These are phyloP conservation scores for Pseudomyrmex gracilis DNA, from an alignment of 1,140 invertebrate genomes.

Conservation along the genomic window DNA sequence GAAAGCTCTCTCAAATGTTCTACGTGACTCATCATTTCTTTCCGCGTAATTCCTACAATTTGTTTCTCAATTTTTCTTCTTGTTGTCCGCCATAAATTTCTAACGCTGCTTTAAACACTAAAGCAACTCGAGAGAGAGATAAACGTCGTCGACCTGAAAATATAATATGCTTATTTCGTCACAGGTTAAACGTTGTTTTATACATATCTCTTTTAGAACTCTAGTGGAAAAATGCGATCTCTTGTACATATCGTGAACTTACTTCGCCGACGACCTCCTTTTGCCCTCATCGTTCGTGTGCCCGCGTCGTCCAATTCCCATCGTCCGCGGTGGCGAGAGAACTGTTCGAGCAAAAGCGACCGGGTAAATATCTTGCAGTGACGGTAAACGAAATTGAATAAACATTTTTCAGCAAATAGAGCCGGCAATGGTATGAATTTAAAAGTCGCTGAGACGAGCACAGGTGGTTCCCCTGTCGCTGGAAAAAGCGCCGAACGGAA, in stretches of 20 bases:
- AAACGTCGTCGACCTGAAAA: background rate
- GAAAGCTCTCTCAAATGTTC: constrained; percentile 38
- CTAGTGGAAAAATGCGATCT: constrained; percentile 21
- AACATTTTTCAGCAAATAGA: constrained; percentile 84
- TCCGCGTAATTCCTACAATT: constrained; percentile 19
- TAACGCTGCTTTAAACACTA: background rate
- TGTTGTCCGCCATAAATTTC: background rate
- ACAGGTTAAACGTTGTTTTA: too few relatives aligned
- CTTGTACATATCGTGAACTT: constrained; percentile 22
- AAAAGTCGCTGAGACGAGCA: constrained; percentile 82
- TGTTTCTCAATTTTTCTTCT: constrained; percentile 8
- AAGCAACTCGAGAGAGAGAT: background rate
- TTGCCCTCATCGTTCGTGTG: background rate
- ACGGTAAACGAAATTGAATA: constrained; percentile 84
- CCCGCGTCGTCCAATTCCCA: constrained; percentile 70
- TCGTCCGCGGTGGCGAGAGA: constrained; percentile 63
- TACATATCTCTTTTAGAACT: background rate
- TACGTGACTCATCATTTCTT: constrained; percentile 30
- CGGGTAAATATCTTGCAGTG: constrained; percentile 81
- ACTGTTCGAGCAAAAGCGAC: constrained; percentile 73
- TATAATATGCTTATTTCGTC: background rate
- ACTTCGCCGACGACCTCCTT: background rate
- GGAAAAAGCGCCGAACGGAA: constrained; percentile 78
- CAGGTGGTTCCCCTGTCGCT: constrained; percentile 76
- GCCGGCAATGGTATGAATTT: constrained; percentile 83